phyloP scores from a whole-genome alignment of 2,888 invertebrate species.

The Bombylius major region DNA sequence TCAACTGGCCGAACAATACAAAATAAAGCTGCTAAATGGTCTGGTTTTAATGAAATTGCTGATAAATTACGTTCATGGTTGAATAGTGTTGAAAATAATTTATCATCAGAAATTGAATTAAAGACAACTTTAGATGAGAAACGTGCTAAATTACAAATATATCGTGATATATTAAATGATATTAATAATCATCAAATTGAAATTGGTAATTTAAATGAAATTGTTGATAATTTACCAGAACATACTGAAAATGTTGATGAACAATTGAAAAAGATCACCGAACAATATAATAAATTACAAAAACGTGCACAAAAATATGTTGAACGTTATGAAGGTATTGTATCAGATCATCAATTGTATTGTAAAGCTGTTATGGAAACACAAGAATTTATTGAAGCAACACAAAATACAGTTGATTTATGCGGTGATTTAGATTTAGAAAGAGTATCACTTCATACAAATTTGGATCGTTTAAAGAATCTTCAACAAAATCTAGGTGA shows the following conservation, averaged over 20 bases:
- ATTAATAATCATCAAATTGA: conserved; percentile 75
- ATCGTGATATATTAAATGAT: conserved; percentile 70
- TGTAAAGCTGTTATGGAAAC: conserved; percentile 75
- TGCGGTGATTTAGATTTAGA: conserved; percentile 79
- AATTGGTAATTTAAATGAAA: conserved; percentile 65
- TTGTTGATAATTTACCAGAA: conserved; percentile 68
- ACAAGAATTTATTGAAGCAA: conserved; percentile 77
- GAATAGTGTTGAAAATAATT: conserved; percentile 54
- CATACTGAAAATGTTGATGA: conserved; percentile 60
- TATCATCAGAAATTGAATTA: conserved; percentile 66
- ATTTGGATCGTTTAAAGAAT: conserved; percentile 72
- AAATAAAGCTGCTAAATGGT: conserved; percentile 74
- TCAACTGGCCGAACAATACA: conserved; percentile 69
- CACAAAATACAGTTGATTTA: conserved; percentile 63
- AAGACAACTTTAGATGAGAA: conserved; percentile 86
- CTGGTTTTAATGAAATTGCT: conserved; percentile 77
- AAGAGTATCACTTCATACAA: conserved; percentile 71
- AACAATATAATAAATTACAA: conserved; percentile 58
- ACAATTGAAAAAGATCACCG: conserved; percentile 53
- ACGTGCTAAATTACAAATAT: conserved; percentile 71
- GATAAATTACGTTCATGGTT: conserved; percentile 71
- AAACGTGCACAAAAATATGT: conserved; percentile 63
- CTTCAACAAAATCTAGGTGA: conserved; percentile 67
- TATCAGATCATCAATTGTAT: conserved; percentile 79
- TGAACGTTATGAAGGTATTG: conserved; percentile 75